A percentile compares a stretch with the other conserved stretches of the same genome.
phyloP scores from a whole-genome alignment of 2,888 invertebrate genomes.

The Platypus cylindrus region DNA sequence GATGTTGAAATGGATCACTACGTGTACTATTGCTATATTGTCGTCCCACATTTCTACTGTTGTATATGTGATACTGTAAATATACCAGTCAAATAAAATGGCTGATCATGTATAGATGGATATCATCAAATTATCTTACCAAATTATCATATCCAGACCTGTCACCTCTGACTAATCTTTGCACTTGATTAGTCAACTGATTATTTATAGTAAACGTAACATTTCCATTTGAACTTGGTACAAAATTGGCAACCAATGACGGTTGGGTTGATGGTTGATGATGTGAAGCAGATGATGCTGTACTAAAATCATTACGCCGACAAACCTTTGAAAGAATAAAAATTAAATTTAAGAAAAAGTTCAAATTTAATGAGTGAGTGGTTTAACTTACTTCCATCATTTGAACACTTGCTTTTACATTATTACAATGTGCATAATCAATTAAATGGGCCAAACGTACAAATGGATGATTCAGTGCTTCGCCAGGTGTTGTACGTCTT shows the following conservation, averaged over 20 bases:
- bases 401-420: constrained; percentile 92
- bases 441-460: constrained; percentile 86
- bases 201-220: constrained; percentile 92
- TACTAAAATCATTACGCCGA: constrained; percentile 41
- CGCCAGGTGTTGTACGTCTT: constrained; percentile 87
- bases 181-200: constrained; percentile 65
- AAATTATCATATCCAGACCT: constrained; percentile 67
- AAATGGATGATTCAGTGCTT: constrained; percentile 91
- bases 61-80: constrained; percentile 68
- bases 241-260: constrained; percentile 60
- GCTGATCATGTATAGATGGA: not conserved
- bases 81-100: constrained; percentile 1
- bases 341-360: constrained; percentile 1
- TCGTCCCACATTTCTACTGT: constrained; percentile 53
- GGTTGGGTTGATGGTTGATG: constrained; percentile 39
- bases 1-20: constrained; percentile 79
- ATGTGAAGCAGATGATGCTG: constrained; percentile 34
- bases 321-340: constrained; percentile 41
- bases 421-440: constrained; percentile 93
- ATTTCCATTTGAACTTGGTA: constrained; percentile 65
- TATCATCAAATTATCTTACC: constrained; percentile 36
- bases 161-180: constrained; percentile 56
- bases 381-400: constrained; percentile 74
- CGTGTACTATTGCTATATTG: constrained; percentile 51
- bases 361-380: not conserved